Evolutionary conservation across 2,888 invertebrate species (phyloP), one percentile per base, ranked within the genome.

Genomic region (Eudasyphora cyanicolor): DNA sequence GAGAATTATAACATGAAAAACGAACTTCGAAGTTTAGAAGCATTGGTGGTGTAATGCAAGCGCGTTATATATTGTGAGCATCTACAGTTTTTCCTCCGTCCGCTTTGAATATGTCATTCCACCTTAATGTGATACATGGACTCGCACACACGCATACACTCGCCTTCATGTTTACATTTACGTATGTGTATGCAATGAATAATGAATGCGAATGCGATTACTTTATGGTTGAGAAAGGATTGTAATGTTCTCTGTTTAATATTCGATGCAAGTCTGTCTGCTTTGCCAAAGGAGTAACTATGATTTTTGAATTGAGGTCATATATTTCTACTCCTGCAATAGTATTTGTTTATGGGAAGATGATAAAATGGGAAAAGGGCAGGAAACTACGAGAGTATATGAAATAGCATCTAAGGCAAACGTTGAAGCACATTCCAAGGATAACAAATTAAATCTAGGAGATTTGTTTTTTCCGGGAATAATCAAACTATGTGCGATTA

Each of bases 201-300:
- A 75, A 64, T 64, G 49, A 75, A 75, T 76, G 64, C 12, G 49
- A 51, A 76, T 35, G 67, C 35, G 64, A 76, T 76, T 64, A 76
- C 51, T 67, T 76, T 35, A 67, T 67, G 62, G 64, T 64, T 12
- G 51, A 76, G 19, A 60, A 60, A 60, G 64, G 64, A 64, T 64
- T 35, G 64, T 64, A 64, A 60, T 60, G 64, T 38, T 64, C 19
- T 64, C 64, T 64, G 64, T 60, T 60, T 64, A 64, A 38, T 64
- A 64, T 64, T 64, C 35, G 32, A 62, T 64, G 29, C 19, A 35
- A 64, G 38, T 64, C 64, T n/a, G n/a, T n/a, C n/a, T n/a, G n/a
- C n/a, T 38, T 38, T 19, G 64, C 35, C 54, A 64, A 38, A 35
- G 64, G 29, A 60, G 60, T 60, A 60, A 60, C 60, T 60, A 60